phyloP scores from a whole-genome alignment of 2,888 invertebrate genomes.

The Apodemia hepburni region DNA sequence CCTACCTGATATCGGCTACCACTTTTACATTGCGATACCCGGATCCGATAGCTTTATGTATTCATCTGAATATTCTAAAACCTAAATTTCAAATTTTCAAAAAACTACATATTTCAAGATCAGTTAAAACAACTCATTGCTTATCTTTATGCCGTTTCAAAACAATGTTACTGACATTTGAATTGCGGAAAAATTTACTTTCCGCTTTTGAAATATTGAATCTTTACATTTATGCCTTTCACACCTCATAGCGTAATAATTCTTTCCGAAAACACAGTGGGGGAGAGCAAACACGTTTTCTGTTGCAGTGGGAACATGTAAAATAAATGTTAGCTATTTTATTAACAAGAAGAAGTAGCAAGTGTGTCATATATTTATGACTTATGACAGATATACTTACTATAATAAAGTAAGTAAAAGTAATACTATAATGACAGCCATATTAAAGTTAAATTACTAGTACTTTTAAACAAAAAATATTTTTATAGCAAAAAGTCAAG shows the following conservation, averaged over 20 bases:
- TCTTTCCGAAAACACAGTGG: slow-evolving; percentile 56
- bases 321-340: slow-evolving; percentile 76
- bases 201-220: slow-evolving; percentile 71
- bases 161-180: slow-evolving; percentile 10
- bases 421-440: too few relatives aligned
- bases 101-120: background rate
- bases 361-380: background rate
- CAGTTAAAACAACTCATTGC: slow-evolving; percentile 1
- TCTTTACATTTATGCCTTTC: slow-evolving; percentile 78
- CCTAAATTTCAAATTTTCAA: too few relatives aligned
- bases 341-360: slow-evolving; percentile 45
- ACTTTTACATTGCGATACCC: too few relatives aligned
- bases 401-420: too few relatives aligned
- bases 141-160: background rate
- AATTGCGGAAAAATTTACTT: slow-evolving; percentile 64
- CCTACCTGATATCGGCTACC: too few relatives aligned
- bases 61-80: too few relatives aligned
- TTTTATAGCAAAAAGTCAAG: too few relatives aligned
- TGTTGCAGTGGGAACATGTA: slow-evolving; percentile 69
- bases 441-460: too few relatives aligned
- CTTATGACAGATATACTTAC: too few relatives aligned
- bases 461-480: too few relatives aligned
- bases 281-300: slow-evolving; percentile 54
- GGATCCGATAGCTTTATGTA: too few relatives aligned
- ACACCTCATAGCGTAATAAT: slow-evolving; percentile 80